These are phyloP conservation scores for Alouatta palliata DNA, from an alignment of 2,113 vertebrate species.

Conservation along the genomic window DNA sequence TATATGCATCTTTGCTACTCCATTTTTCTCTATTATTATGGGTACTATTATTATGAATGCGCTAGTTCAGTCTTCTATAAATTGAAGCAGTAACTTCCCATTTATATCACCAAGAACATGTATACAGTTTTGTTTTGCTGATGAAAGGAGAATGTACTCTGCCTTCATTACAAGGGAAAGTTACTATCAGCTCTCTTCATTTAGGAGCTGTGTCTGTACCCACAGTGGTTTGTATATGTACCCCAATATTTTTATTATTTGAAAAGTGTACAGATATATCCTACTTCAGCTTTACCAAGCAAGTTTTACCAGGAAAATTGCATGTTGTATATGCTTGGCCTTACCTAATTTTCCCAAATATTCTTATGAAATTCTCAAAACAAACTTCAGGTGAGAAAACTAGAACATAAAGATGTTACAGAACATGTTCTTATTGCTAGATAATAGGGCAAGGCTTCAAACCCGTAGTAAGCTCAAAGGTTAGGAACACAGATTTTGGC, in stretches of 20 bases:
- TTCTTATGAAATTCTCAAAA: background rate
- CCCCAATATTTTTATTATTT: background rate
- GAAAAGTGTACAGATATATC: background rate
- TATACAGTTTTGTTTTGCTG: conserved; percentile 67
- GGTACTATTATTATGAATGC: conserved; percentile 72
- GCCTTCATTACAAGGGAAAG: conserved; percentile 67
- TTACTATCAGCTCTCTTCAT: conserved; percentile 25
- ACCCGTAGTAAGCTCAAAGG: background rate
- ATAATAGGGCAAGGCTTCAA: background rate
- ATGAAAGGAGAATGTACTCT: conserved; percentile 76
- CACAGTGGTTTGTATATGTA: background rate
- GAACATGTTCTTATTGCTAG: background rate
- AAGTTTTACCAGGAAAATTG: background rate
- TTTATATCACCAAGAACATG: conserved; percentile 51
- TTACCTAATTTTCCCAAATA: background rate
- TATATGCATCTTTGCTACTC: conserved; percentile 75
- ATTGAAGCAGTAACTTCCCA: conserved; percentile 73
- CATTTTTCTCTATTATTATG: conserved; percentile 73
- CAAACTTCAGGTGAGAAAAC: background rate
- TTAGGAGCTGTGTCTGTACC: background rate
- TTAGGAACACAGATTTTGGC: too few species aligned
- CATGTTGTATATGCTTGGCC: background rate
- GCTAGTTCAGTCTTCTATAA: conserved; percentile 64
- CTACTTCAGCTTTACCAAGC: background rate
- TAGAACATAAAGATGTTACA: background rate